Evolutionary conservation across 2,888 invertebrate genomes (phyloP), one percentile per base, ranked within the genome.

Genomic region (Macrosoma leucophasiata): DNA sequence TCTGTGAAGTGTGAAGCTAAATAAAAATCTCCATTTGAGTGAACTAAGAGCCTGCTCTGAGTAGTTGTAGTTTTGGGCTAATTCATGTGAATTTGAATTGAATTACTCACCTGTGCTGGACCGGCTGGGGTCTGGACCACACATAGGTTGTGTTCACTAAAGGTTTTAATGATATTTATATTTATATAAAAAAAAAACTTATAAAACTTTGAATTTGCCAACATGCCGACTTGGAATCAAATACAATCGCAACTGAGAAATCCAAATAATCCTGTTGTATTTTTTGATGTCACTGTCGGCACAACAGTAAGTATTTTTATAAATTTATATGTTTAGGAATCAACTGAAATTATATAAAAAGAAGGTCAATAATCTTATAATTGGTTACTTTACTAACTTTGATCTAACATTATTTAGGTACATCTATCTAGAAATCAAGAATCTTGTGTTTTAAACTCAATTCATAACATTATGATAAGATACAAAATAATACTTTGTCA

Each of bases 221-320:
- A 59, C 69, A 96, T 96, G 96, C 96, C 96, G 8, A 94, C 94
- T 44, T 96, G 96, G 96, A 94, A 93, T 81, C 96, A 96, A 86
- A 95, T 96, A 62, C 96, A 96, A 64, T 87, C 92, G 12, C 96
- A 96, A 64, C 76, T 97, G 29, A 86, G 94, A 47, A 92, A 96
- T 71, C 92, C 96, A 13, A 95, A 95, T 58, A 99, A 99, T 74
- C 98, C 99, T 0, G 96, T 99, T 7, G 99, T 99, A 6, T 99
- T 99, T 77, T 96, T 99, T 62, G 98, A 99, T 79, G 90, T 99
- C 21, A 93, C 94, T 8, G 97, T 99, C 11, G 98, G 98, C 47
- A 94, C 94, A 28, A 96, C 96, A 58, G 95, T 95, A 85, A 63
- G 62, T 55, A 38, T 33, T 30, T 6, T n/a, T 11, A 3, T 3